Evolutionary conservation across 2,113 vertebrate species (phyloP).

Genomic region (Holacanthus passer): DNA sequence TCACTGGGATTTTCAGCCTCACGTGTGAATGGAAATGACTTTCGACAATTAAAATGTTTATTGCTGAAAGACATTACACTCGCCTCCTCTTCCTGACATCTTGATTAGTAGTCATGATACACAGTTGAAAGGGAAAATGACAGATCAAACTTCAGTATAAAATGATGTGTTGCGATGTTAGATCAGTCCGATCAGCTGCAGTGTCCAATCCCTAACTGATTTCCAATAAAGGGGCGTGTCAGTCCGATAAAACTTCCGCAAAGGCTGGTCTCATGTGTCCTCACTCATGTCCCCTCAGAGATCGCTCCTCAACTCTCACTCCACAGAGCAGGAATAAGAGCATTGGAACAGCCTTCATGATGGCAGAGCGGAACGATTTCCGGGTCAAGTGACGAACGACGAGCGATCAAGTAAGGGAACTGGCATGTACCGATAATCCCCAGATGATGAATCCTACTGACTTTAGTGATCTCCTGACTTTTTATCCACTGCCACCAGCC

Average conservation of each 20-base stretch:
- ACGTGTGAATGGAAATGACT: not conserved
- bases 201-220: not conserved
- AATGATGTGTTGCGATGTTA: not conserved
- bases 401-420: not conserved
- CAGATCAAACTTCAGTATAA: not conserved
- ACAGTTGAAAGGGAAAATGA: not conserved
- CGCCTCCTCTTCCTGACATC: not conserved
- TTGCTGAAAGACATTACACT: not conserved
- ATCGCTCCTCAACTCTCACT: not conserved
- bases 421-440: not conserved
- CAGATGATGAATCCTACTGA: not conserved
- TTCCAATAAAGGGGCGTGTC: not conserved
- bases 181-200: not conserved
- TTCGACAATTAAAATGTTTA: not conserved
- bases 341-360: not conserved
- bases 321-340: not conserved
- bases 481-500: not conserved
- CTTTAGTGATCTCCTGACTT: not conserved
- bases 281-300: not conserved
- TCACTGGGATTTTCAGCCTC: not conserved
- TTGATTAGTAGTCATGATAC: not conserved
- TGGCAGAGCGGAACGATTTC: not conserved
- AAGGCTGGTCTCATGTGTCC: not conserved
- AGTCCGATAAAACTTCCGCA: not conserved
- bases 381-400: not conserved